phyloP scores from a whole-genome alignment of 1,140 invertebrate genomes.

The Drosophila nigromelanica region DNA sequence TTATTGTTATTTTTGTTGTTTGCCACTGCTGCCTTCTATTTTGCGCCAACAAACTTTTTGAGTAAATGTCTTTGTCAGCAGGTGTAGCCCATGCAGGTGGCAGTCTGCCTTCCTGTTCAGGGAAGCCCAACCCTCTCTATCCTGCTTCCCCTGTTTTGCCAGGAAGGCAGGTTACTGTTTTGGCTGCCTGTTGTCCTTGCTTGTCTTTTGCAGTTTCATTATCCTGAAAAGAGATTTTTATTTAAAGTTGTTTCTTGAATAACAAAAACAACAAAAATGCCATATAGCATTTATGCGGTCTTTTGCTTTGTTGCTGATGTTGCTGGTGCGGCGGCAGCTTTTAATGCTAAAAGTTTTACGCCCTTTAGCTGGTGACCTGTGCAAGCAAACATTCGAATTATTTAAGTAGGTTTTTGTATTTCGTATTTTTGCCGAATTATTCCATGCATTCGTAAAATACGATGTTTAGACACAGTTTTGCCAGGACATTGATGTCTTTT shows the following conservation, averaged over 20 bases:
- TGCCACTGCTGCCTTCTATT: constrained; percentile 61
- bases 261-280: constrained; percentile 60
- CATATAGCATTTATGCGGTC: constrained; percentile 80
- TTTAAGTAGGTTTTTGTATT: constrained; percentile 44
- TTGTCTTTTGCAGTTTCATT: constrained; percentile 73
- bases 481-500: constrained; percentile 43
- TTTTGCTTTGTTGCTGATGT: constrained; percentile 57
- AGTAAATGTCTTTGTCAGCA: constrained; percentile 83
- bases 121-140: not conserved
- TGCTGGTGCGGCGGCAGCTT: constrained; percentile 37
- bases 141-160: constrained; percentile 1
- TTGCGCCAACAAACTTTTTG: constrained; percentile 74
- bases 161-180: constrained; percentile 13
- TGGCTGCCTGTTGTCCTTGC: constrained; percentile 12
- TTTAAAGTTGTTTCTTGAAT: constrained; percentile 71
- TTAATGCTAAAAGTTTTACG: constrained; percentile 68
- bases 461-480: constrained; percentile 68
- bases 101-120: constrained; percentile 29
- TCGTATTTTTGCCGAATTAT: constrained; percentile 47
- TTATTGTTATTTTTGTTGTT: constrained; percentile 37
- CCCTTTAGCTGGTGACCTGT: constrained; percentile 59
- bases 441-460: constrained; percentile 80
- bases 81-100: constrained; percentile 61
- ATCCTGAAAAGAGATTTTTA: constrained; percentile 76
- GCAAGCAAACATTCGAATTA: constrained; percentile 69